Evolutionary conservation across 2,888 invertebrate species (phyloP).

Genomic region (Petrolisthes cinctipes): DNA sequence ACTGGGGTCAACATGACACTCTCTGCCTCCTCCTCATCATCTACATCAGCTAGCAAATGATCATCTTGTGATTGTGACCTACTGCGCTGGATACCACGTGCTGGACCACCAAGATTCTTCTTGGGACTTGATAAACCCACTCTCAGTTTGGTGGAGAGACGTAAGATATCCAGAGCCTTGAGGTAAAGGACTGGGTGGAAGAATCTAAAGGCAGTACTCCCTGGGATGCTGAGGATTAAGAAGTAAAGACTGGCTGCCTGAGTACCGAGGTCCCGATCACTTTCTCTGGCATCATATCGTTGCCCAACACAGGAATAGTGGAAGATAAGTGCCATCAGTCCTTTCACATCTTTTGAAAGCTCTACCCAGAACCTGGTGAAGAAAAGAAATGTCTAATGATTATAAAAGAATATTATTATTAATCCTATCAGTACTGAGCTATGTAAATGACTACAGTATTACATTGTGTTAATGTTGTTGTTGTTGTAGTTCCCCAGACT

Average conservation of each 20-base stretch:
- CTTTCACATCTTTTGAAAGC: constrained; percentile 51
- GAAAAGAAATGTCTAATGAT: no score
- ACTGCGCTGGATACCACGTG: constrained; percentile 29
- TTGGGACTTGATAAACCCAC: constrained; percentile 66
- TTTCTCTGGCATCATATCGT: constrained; percentile 67
- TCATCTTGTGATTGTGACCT: not conserved
- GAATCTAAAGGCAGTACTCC: constrained; percentile 77
- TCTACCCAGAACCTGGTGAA: constrained; percentile 53
- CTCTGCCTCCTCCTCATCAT: constrained; percentile 67
- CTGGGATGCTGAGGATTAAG: constrained; percentile 76
- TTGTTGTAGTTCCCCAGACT: no score
- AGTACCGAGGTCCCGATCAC: constrained; percentile 71
- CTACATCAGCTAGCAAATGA: constrained; percentile 11
- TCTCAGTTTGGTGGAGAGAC: constrained; percentile 67
- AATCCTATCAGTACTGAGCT: no score
- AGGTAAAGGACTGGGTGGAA: constrained; percentile 78
- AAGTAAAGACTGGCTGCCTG: constrained; percentile 77
- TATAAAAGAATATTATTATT: no score
- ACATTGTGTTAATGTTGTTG: no score
- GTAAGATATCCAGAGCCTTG: constrained; percentile 70
- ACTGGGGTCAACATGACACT: constrained; percentile 67
- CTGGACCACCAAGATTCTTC: constrained; percentile 49
- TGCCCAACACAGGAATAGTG: constrained; percentile 74
- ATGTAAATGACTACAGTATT: no score
- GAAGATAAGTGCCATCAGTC: constrained; percentile 71